phyloP scores from a whole-genome alignment of 2,888 invertebrate species.

The Nephrotoma flavescens region DNA sequence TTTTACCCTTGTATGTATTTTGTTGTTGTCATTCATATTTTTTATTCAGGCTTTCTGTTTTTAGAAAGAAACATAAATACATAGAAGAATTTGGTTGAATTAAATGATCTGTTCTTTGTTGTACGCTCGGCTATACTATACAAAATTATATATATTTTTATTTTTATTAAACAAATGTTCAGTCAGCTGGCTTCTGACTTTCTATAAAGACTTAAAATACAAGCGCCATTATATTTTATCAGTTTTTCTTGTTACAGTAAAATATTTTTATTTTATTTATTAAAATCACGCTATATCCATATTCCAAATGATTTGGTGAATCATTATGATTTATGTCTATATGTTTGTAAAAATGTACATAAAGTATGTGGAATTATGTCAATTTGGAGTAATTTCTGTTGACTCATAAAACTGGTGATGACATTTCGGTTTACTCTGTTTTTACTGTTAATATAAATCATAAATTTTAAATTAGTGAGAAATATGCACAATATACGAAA shows the following conservation, averaged over 20 bases:
- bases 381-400: not conserved
- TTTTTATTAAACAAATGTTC: not conserved
- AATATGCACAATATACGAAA: not conserved
- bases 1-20: not conserved
- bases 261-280: not conserved
- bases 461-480: not conserved
- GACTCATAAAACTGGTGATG: not conserved
- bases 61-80: not conserved
- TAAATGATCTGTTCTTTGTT: not conserved
- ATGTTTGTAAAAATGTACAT: too few relatives aligned
- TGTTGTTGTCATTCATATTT: not conserved
- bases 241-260: not conserved
- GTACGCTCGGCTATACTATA: not conserved
- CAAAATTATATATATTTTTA: not conserved
- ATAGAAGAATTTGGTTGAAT: not conserved
- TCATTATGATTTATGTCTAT: not conserved
- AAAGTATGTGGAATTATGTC: too few relatives aligned
- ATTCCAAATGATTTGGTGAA: not conserved
- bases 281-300: not conserved
- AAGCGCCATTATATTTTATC: not conserved
- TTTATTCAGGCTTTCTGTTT: not conserved
- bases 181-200: not conserved
- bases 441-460: not conserved
- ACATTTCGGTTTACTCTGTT: not conserved
- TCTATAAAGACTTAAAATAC: not conserved